Conservation (phyloP, 2,797 vertebrate species). For the Coregonus sp. region DNA sequence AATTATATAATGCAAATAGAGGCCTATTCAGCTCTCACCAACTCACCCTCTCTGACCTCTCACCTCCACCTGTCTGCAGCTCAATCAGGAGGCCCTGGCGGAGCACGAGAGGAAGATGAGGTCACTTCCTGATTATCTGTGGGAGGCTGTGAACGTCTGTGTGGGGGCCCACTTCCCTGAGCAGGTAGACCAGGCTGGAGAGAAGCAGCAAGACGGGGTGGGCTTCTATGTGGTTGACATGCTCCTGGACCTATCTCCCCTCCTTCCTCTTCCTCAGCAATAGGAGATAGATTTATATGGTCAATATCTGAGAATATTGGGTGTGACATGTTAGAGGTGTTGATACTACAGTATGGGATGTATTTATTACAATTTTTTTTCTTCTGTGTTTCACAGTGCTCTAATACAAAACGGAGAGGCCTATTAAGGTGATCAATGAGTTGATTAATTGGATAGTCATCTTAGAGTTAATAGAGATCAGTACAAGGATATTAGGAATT, state of each 20-base stretch:
- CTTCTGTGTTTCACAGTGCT: too few species aligned
- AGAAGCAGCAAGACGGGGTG: constrained; percentile 47
- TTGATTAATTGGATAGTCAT: too few species aligned
- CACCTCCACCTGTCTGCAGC: constrained; percentile 67
- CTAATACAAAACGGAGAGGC: too few species aligned
- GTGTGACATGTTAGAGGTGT: background rate
- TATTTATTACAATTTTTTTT: background rate
- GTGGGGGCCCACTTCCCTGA: constrained; percentile 72
- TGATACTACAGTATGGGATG: background rate
- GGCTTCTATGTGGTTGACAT: constrained; percentile 66
- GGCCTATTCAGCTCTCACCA: background rate
- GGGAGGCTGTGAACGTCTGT: constrained; percentile 77
- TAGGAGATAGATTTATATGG: background rate
- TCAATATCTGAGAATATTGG: background rate
- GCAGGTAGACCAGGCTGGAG: constrained; percentile 58
- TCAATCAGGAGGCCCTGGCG: constrained; percentile 77
- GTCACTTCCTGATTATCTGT: constrained; percentile 75
- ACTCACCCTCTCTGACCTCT: background rate
- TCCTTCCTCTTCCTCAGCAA: background rate
- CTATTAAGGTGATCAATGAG: too few species aligned
- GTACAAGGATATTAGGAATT: background rate
- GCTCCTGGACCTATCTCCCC: background rate
- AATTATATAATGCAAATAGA: too few species aligned
- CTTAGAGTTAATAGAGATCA: background rate
- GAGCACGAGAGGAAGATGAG: constrained; percentile 81